Conservation (phyloP, 2,797 vertebrate genomes). For the Manis javanica region DNA sequence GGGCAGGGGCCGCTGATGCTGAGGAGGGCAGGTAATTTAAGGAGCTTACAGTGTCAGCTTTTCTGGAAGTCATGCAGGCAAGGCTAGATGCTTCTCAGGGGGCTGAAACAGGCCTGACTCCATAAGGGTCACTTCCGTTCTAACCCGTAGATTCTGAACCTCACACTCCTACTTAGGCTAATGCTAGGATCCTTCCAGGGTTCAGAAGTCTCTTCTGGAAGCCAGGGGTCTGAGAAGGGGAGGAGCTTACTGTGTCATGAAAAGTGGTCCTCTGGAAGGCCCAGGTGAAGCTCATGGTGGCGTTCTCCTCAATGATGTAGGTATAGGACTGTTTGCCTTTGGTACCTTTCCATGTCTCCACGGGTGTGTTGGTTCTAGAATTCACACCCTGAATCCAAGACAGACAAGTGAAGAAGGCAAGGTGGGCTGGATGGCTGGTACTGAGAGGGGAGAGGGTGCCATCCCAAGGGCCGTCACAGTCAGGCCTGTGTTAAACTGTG, state of each 20-base stretch:
- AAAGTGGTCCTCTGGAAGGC: slow-evolving; percentile 92
- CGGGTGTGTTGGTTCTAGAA: slow-evolving; percentile 89
- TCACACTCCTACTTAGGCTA: neutral
- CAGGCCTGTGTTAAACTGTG: neutral
- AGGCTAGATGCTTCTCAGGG: neutral
- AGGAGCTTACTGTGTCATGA: slow-evolving; percentile 81
- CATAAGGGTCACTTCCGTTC: neutral
- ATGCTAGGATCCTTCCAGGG: neutral
- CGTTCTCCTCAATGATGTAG: slow-evolving; percentile 92
- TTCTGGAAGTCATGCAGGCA: neutral
- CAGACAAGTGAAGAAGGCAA: neutral
- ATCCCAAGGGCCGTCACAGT: neutral
- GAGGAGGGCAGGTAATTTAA: neutral
- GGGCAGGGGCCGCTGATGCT: neutral
- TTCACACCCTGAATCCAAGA: slow-evolving; percentile 89
- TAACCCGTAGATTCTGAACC: neutral
- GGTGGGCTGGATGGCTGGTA: neutral
- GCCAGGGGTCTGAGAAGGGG: neutral
- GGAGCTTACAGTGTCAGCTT: neutral
- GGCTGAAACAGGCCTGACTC: neutral
- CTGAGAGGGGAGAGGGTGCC: neutral
- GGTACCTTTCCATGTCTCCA: slow-evolving; percentile 94
- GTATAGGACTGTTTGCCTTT: slow-evolving; percentile 95
- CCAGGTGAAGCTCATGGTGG: slow-evolving; percentile 95
- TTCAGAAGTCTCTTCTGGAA: neutral